Evolutionary conservation across 2,113 vertebrate species (phyloP).

Genomic region (Sander lucioperca): DNA sequence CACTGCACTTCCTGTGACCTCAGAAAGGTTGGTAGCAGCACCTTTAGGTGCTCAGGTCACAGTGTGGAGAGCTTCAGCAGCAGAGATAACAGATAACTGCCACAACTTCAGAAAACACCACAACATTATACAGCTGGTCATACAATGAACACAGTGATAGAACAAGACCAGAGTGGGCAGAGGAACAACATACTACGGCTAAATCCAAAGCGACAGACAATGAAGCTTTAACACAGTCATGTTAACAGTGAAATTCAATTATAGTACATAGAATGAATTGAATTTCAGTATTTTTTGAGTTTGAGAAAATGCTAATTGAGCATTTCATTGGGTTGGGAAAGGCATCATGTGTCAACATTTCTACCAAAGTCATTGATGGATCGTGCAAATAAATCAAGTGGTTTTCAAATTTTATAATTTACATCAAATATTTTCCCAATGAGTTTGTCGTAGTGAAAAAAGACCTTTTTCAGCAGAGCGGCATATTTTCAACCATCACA

Average conservation of each 20-base stretch:
- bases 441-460: background rate
- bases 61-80: background rate
- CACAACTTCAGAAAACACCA: slow-evolving; percentile 7
- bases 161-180: background rate
- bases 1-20: slow-evolving; percentile 24
- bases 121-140: background rate
- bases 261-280: too few species aligned
- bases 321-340: background rate
- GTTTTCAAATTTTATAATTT: background rate
- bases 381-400: background rate
- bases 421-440: background rate
- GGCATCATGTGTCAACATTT: background rate
- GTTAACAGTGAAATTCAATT: too few species aligned
- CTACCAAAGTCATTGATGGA: background rate
- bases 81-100: background rate
- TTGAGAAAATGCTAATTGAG: background rate
- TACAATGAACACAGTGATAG: background rate
- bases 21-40: background rate
- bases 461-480: background rate
- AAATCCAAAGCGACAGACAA: background rate
- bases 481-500: background rate
- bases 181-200: background rate
- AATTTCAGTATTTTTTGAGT: background rate
- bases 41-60: slow-evolving; percentile 27
- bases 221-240: background rate